Conservation (phyloP, 2,113 vertebrate species). For the Dolichotis patagonum region DNA sequence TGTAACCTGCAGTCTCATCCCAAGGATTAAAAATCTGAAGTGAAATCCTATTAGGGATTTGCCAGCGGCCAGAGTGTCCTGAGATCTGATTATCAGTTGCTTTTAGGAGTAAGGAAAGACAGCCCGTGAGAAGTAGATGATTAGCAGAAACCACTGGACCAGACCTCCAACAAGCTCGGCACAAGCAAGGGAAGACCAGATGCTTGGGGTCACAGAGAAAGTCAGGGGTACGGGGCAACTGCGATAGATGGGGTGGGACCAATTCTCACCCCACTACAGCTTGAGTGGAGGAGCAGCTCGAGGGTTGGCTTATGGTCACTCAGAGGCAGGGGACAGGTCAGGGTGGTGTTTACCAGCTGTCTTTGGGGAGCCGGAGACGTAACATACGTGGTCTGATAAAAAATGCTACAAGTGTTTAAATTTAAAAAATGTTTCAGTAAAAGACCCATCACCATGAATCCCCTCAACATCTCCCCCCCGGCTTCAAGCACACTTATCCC, state of each 20-base stretch:
- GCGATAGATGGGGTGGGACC: background rate
- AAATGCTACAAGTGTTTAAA: background rate
- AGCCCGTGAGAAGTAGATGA: background rate
- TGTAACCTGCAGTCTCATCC: background rate
- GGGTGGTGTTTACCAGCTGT: background rate
- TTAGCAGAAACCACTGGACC: background rate
- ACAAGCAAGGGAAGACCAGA: slow-evolving; percentile 19
- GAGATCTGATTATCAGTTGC: background rate
- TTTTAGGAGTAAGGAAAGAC: slow-evolving; percentile 7
- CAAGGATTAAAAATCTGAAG: background rate
- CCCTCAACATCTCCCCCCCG: background rate
- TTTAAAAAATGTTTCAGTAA: background rate
- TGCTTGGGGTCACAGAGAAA: background rate
- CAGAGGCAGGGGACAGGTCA: background rate
- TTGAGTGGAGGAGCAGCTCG: background rate
- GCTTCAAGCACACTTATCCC: background rate
- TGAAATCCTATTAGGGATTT: background rate
- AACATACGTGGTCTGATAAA: background rate
- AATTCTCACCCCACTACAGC: background rate
- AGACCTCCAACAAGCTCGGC: background rate
- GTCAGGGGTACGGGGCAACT: background rate
- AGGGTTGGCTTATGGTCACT: background rate
- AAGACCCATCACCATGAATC: rapidly evolving
- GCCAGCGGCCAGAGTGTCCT: background rate
- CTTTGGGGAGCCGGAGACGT: background rate